Conservation (phyloP, 2,113 vertebrate species). For the Erinaceus europaeus region DNA sequence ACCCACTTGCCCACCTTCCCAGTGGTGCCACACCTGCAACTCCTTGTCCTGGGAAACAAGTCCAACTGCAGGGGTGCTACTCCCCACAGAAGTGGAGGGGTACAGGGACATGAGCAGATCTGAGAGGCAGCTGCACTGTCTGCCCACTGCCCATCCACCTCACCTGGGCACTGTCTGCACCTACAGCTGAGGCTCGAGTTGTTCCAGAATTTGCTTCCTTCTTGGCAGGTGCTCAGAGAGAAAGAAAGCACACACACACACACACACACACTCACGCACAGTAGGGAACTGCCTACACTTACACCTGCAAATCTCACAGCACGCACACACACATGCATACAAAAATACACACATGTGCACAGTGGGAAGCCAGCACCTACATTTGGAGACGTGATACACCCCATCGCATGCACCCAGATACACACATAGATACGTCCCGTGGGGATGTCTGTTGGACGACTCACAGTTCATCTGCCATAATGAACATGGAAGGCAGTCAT, state of each 20-base stretch:
- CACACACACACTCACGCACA: too few relatives aligned
- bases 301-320: background rate
- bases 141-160: fast-evolving
- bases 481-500: background rate
- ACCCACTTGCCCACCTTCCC: background rate
- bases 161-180: background rate
- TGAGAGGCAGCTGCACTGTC: background rate
- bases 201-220: background rate
- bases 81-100: background rate
- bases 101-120: background rate
- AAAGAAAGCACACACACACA: too few relatives aligned
- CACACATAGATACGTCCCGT: background rate
- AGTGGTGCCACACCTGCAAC: fast-evolving
- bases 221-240: slow-evolving; percentile 37
- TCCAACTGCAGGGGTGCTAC: background rate
- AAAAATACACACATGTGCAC: background rate
- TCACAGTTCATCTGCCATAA: background rate
- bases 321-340: background rate
- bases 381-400: background rate
- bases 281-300: background rate
- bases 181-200: fast-evolving
- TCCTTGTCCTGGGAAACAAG: background rate
- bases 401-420: background rate
- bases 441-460: background rate
- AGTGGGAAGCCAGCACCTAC: background rate